Evolutionary conservation across 2,113 vertebrate genomes (phyloP).

Genomic region (Phylloscopus trochilus): DNA sequence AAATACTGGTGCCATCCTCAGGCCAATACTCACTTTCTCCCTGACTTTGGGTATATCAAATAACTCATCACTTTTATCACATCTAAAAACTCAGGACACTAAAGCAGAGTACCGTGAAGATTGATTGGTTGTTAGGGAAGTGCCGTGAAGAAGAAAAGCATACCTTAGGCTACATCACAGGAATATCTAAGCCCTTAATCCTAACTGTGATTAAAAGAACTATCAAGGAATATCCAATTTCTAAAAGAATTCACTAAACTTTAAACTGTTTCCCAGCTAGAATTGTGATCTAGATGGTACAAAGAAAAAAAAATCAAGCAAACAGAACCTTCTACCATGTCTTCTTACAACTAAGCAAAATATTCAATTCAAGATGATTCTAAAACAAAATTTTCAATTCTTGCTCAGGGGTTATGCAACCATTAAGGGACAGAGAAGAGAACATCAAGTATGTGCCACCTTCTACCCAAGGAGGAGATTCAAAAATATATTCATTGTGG

Average conservation of each 20-base stretch:
- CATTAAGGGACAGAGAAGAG: not conserved
- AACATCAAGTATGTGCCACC: not conserved
- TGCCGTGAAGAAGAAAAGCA: slow-evolving; percentile 52
- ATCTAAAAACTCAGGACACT: not conserved
- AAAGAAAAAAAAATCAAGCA: not conserved
- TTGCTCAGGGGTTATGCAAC: not conserved
- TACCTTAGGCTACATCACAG: slow-evolving; percentile 33
- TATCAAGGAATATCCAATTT: not conserved
- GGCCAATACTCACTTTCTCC: not conserved
- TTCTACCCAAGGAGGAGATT: not conserved
- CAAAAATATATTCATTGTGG: not conserved
- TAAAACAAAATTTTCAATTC: not conserved
- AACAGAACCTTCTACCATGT: not conserved
- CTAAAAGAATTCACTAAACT: slow-evolving; percentile 30
- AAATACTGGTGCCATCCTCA: not conserved
- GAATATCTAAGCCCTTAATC: slow-evolving; percentile 53
- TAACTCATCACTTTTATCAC: slow-evolving; percentile 3
- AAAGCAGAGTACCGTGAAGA: slow-evolving; percentile 18
- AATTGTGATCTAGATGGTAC: not conserved
- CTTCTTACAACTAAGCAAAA: not conserved
- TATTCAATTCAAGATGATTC: not conserved
- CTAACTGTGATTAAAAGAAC: slow-evolving; percentile 35
- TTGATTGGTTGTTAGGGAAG: slow-evolving; percentile 34
- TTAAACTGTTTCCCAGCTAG: not conserved
- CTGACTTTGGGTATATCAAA: not conserved